These are phyloP conservation scores for Raja brachyura DNA, from an alignment of 2,113 vertebrate genomes.

Conservation along the genomic window DNA sequence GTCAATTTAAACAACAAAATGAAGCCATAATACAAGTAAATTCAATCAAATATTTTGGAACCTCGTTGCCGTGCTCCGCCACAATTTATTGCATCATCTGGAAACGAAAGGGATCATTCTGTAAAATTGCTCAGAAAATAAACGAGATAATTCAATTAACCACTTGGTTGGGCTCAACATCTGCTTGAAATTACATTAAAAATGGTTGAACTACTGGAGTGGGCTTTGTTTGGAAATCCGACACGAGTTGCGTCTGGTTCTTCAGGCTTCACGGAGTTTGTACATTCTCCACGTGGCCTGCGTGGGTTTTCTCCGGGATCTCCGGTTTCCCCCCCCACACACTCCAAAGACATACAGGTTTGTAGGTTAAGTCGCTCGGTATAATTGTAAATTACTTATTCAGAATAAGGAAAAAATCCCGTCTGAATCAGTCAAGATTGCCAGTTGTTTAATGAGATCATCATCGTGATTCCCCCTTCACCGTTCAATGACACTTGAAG, in stretches of 20 bases:
- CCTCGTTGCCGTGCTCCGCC: not conserved
- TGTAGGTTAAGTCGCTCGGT: too few species aligned
- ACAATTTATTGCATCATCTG: not conserved
- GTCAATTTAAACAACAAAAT: not conserved
- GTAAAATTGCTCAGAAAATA: not conserved
- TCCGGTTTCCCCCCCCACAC: too few species aligned
- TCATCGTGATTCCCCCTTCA: not conserved
- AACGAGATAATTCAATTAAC: not conserved
- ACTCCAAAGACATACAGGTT: too few species aligned
- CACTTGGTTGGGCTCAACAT: not conserved
- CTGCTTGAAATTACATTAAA: not conserved
- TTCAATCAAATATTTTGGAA: not conserved
- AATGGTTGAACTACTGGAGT: not conserved
- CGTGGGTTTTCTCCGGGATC: too few species aligned
- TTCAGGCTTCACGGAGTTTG: not conserved
- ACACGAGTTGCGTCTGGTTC: not conserved
- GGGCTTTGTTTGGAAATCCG: not conserved
- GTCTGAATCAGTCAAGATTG: not conserved
- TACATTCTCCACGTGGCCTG: too few species aligned
- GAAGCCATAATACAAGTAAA: not conserved
- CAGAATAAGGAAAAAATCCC: not conserved
- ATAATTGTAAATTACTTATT: too few species aligned
- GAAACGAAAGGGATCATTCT: not conserved
- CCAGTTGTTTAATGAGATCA: not conserved
- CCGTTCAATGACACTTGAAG: too few species aligned